Base-by-base conservation (phyloP, 2,797 vertebrate species). In the Chiroxiphia lanceolata region DNA sequence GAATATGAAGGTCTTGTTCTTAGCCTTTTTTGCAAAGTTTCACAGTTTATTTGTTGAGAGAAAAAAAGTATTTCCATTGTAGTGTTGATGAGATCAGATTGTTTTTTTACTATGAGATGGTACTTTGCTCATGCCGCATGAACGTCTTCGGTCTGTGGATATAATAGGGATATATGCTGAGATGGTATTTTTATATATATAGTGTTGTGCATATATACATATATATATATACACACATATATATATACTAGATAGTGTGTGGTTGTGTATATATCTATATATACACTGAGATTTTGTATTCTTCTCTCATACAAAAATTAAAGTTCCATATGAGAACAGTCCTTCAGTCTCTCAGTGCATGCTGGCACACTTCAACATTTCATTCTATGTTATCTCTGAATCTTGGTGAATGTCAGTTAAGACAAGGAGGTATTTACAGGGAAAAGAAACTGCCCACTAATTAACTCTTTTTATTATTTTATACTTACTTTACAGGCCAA, bases 401-500 rank as follows among this genome's bases (percentile, higher is more conserved):
- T 82, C 56, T 76, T 51, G 22, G 40, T 79, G 38, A 78, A 48
- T 91, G 69, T 75, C 54, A 48, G 1, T 63, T 86, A 38, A 77
- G 75, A 70, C 45, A 53, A 72, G 15, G 17, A 80, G 34, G 7
- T 85, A 59, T 64, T 83, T 88, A 20, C 36, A 60, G 9, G 61
- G n/a, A 70, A 69, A 80, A 83, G 7, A 76, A 57, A 47, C 16
- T 63, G 48, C 48, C 18, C 5, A 6, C 6, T 82, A 47, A 91
- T 95, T 91, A 87, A 96, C 56, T 94, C 68, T 48, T 92, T 72
- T 72, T 89, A 38, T 15, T 94, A 50, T 83, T 96, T 71, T 91
- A 47, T 94, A 54, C 84, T 97, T 97, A 48, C 91, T 94, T 97
- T 97, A 54, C 91, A 99, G 99, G 99, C 71, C 99, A 99, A 90